A percentile compares a stretch with the other conserved stretches of the same genome.
These are phyloP conservation scores for Anoplophora glabripennis DNA, from an alignment of 1,140 invertebrate genomes.

Conservation along the genomic window DNA sequence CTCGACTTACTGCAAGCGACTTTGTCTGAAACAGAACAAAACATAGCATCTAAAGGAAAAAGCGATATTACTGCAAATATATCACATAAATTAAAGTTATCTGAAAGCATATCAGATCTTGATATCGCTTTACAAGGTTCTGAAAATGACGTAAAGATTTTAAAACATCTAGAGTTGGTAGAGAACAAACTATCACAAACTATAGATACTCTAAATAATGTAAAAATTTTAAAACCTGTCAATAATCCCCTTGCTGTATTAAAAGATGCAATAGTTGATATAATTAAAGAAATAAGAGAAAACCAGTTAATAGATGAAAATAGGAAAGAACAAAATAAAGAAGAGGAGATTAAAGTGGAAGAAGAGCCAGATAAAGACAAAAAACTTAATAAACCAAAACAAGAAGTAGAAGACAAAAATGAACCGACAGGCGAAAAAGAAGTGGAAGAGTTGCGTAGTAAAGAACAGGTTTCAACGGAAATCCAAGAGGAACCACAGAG, in stretches of 20 bases:
- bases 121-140: no score
- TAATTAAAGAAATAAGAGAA: conserved; percentile 13
- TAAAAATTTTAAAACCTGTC: no score
- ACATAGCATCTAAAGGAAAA: neutral
- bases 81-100: neutral
- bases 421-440: neutral
- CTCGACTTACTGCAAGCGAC: neutral
- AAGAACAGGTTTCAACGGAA: conserved; percentile 1
- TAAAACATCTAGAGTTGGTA: no score
- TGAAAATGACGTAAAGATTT: no score
- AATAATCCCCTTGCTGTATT: no score
- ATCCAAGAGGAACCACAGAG: neutral
- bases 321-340: neutral
- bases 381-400: no score
- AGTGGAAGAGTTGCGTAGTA: neutral
- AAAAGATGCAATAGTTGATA: neutral
- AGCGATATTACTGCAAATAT: neutral
- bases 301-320: neutral
- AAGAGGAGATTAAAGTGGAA: neutral
- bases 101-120: no score
- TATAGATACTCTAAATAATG: no score
- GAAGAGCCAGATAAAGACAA: neutral
- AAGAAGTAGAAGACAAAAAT: no score
- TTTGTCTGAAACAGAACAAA: neutral
- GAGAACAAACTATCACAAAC: no score